A percentile compares a stretch with the other conserved stretches of the same genome.
These are phyloP conservation scores for Diglossa brunneiventris DNA, from an alignment of 2,113 vertebrate species.

Conservation along the genomic window DNA sequence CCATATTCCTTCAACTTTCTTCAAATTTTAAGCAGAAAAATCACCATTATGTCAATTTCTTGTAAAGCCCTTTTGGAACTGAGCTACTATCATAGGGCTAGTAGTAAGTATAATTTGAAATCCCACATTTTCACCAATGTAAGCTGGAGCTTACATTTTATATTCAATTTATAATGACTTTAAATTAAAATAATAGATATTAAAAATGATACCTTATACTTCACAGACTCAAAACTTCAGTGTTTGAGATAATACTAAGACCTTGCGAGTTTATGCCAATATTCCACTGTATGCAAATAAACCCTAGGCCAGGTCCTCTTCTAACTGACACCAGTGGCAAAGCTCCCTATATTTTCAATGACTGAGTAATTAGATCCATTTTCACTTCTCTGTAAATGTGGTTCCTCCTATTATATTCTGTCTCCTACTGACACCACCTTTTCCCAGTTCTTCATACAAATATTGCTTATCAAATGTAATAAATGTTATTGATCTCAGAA, in stretches of 20 bases:
- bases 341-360: neutral
- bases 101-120: neutral
- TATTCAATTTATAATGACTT: neutral
- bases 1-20: neutral
- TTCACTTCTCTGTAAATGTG: neutral
- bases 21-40: neutral
- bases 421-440: neutral
- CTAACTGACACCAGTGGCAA: neutral
- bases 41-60: neutral
- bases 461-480: neutral
- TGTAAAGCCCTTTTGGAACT: neutral
- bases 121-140: neutral
- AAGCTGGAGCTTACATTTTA: slow-evolving; percentile 43
- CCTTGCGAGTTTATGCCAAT: neutral
- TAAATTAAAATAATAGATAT: neutral
- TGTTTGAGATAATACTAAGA: neutral
- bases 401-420: neutral
- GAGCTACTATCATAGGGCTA: neutral
- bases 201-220: neutral
- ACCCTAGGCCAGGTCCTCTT: neutral
- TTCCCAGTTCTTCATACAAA: rapidly evolving
- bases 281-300: neutral
- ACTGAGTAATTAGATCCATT: neutral
- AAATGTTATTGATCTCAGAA: neutral
- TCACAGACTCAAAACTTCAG: neutral